Evolutionary conservation across 1,140 invertebrate genomes (phyloP).

Genomic region (Megalopta genalis): DNA sequence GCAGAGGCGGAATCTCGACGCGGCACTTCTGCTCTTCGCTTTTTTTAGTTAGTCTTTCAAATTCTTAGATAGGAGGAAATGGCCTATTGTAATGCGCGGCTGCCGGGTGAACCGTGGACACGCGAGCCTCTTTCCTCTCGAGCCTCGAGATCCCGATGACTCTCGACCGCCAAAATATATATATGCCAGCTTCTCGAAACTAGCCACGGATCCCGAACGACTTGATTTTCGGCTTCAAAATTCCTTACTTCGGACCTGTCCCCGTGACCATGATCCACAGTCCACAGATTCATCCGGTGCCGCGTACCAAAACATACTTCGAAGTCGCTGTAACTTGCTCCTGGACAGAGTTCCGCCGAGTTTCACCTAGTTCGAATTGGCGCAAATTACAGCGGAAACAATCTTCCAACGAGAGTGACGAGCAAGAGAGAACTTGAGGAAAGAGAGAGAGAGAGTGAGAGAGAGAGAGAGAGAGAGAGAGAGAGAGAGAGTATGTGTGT

Average conservation of each 20-base stretch:
- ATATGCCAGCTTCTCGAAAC: no score
- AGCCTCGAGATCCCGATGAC: no score
- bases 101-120: conserved; percentile 14
- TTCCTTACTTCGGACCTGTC: no score
- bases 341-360: not conserved
- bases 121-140: not conserved
- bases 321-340: conserved; percentile 34
- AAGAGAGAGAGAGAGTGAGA: not conserved
- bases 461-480: no score
- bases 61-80: conserved; percentile 73
- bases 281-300: not conserved
- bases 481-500: not conserved
- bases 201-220: no score
- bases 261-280: not conserved
- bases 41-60: conserved; percentile 72
- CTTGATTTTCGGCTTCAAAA: no score
- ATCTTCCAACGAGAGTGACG: conserved; percentile 26
- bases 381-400: conserved; percentile 11
- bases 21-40: conserved; percentile 45
- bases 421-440: not conserved
- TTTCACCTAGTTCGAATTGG: not conserved
- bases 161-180: no score
- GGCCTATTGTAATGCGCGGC: conserved; percentile 64
- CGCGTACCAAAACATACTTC: conserved; percentile 26
- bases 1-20: conserved; percentile 14